Evolutionary conservation across 2,797 vertebrate species (phyloP), one percentile per base, ranked within the genome.

Genomic region (Coregonus suidteri): DNA sequence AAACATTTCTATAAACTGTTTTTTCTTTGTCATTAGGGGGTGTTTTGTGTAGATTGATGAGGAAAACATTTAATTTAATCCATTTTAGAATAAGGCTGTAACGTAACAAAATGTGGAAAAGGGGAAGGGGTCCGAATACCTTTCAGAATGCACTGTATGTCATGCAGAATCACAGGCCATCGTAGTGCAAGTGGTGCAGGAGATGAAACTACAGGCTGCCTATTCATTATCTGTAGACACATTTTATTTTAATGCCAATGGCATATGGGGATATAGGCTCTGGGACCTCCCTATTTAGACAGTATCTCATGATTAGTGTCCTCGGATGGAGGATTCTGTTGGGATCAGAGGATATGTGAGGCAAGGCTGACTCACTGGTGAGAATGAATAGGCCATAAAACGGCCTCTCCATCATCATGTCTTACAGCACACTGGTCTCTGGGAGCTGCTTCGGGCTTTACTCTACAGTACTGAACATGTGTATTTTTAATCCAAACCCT

Each of bases 171-270:
- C 81, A 76, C 73, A 77, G 77, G 73, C 67, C 82, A 65, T 83
- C 81, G 18, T 34, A 56, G 75, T 77, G 82, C 88, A 86, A 86
- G 71, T 30, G 15, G 79, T 4, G 20, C 65, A 71, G 70, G 73
- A 25, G 85, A 93, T 86, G 76, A 89, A 89, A 84, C 85, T 13
- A 75, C 79, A 73, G 83, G 79, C 70, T 79, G 73, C 77, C 66
- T 47, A 84, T 92, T 92, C 82, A 88, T 92, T 89, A 90, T 87
- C 76, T 73, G 81, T 85, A 85, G 82, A 59, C 79, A 78, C 54
- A 74, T 77, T 77, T 77, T 81, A 75, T 30, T 75, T 77, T 66
- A 71, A n/a, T 47, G 74, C 83, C 84, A 80, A 81, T 81, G 41
- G 85, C 82, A 69, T 75, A 73, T 56, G 84, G 83, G 75, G 79